Base-by-base conservation (phyloP, 2,888 invertebrate genomes). In the Elmis aenea region DNA sequence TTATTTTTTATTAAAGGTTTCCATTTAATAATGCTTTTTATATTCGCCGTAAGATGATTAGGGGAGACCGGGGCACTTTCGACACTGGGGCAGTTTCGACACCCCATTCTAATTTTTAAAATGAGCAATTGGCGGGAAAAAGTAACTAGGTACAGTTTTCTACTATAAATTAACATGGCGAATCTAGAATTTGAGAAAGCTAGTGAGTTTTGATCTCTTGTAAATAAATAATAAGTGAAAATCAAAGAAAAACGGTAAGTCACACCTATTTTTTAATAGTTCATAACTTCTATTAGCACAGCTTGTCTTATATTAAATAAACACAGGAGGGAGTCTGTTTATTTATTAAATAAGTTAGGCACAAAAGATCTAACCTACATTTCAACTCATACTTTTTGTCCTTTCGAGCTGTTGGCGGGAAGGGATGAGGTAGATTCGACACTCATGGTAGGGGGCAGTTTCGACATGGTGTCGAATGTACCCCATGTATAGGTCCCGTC, bases 1-100 rank as follows among this genome's bases (percentile, higher is more conserved):
- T n/a, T n/a, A n/a, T n/a, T n/a, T n/a, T n/a, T n/a, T n/a, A n/a
- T n/a, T n/a, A n/a, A n/a, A n/a, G n/a, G n/a, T n/a, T n/a, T n/a
- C n/a, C n/a, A n/a, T n/a, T n/a, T n/a, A n/a, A n/a, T n/a, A n/a
- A n/a, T n/a, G n/a, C n/a, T n/a, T n/a, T n/a, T n/a, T n/a, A n/a
- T n/a, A n/a, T n/a, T n/a, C n/a, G n/a, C n/a, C n/a, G n/a, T n/a
- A n/a, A n/a, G n/a, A n/a, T n/a, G n/a, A n/a, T n/a, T n/a, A n/a
- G 22, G 22, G 22, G 22, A 22, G 22, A 22, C 22, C n/a, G 22
- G n/a, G 22, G 22, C 22, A 22, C 22, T 22, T 22, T 22, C 22
- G 22, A 22, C 22, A 22, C 22, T 3, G 22, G n/a, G 3, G 22
- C n/a, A 22, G 22, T 22, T 22, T 22, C 22, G n/a, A 22, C 22